phyloP scores from a whole-genome alignment of 2,888 invertebrate genomes.

The Leptarthrus brevirostris region DNA sequence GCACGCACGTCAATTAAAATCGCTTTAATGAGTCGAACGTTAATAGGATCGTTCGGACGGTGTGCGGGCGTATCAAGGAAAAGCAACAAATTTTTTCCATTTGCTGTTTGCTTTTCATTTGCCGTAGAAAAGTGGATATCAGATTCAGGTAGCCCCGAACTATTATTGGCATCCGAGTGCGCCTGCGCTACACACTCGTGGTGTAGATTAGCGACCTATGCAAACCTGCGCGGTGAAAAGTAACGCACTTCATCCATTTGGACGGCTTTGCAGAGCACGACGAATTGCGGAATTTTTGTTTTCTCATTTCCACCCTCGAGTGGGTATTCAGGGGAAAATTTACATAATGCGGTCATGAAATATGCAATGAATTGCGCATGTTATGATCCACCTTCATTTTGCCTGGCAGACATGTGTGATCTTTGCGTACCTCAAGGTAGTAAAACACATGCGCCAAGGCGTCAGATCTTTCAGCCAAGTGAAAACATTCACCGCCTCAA shows the following conservation, averaged over 20 bases:
- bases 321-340: constrained; percentile 55
- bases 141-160: no score
- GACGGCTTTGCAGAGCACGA: not conserved
- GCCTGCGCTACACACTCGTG: no score
- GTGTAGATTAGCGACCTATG: not conserved
- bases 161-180: no score
- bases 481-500: no score
- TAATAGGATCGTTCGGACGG: not conserved
- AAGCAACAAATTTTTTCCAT: not conserved
- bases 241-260: not conserved
- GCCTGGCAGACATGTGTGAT: no score
- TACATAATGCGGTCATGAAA: constrained; percentile 54
- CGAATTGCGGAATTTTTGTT: constrained; percentile 34
- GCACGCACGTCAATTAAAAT: not conserved
- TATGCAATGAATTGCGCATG: constrained; percentile 24
- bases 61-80: no score
- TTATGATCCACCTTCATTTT: no score
- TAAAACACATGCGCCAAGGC: no score
- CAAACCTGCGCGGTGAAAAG: not conserved
- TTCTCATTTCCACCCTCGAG: constrained; percentile 54
- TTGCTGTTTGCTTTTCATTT: not conserved
- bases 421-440: no score
- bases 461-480: no score
- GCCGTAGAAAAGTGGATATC: not conserved
- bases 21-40: not conserved